Base-by-base conservation (phyloP, 2,888 invertebrate species). In the Oxycera nigricornis region DNA sequence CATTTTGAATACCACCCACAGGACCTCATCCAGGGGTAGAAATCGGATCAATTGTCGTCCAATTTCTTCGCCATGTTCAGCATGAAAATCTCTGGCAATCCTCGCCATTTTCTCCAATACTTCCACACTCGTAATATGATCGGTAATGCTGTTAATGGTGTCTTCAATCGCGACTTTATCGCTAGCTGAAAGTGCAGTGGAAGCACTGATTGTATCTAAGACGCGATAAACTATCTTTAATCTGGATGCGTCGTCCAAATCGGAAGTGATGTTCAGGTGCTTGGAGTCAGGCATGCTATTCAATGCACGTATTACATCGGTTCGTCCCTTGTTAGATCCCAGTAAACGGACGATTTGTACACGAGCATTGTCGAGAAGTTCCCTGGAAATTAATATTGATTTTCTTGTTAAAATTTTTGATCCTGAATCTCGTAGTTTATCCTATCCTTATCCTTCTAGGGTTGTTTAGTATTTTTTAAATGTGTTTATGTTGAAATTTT, bases 231-330 rank as follows among this genome's bases (percentile, higher is more conserved):
- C 41, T 14, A 65, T 11, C 11, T 65, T 3, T 11, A 41, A 41
- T 41, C 65, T 39, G 6, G 7, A 9, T 14, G 22, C 6, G 39
- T 65, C 30, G 6, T 65, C 65, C 7, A 65, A 24, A 7, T 17
- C 65, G 3, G 41, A 14, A 11, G 65, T 39, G n/a, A 24, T 39
- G 11, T 65, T 41, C 7, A 65, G 22, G 24, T 70, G 70, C 11
- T 52, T 70, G 0, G 70, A 70, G 20, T 70, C 70, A 6, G 70
- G 70, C 70, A 70, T 52, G 55, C 35, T 70, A 14, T 70, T 70
- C 28, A 70, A 22, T 1, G 70, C 70, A 22, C 70, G 70, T 46
- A 70, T 70, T 20, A 70, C 70, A 31, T 70, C 70, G 31, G 46
- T 70, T 55, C 55, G 46, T 11, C 70, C 55, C 22, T 70, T 11